Base-by-base conservation (phyloP, 2,113 vertebrate genomes). In the Misgurnus mizolepis region DNA sequence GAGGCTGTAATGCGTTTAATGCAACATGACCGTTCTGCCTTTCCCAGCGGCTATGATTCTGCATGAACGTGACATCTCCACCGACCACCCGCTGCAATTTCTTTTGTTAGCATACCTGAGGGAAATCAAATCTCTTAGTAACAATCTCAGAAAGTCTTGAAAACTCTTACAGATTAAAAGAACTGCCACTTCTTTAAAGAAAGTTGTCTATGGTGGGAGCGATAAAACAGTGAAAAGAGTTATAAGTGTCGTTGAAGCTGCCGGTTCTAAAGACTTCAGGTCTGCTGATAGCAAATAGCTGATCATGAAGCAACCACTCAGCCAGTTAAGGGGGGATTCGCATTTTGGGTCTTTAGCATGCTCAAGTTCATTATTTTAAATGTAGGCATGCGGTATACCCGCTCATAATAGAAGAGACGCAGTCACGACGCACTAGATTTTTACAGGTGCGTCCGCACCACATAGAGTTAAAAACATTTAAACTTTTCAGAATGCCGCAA, bases 1-100 rank as follows among this genome's bases (percentile, higher is more conserved):
- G 81, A 77, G 81, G 55, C 78, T 82, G 76, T 40, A 43, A 61
- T 61, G 9, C 14, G 72, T 76, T 71, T 84, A 86, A 88, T 83
- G 76, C 80, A 89, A 89, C 83, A 76, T 41, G 83, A 88, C 84
- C 73, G 61, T 64, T 85, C 75, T 75, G 79, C 83, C 80, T 83
- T 71, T 80, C 86, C 85, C 70, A 12, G n/a, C 80, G 84, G 87
- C 85, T 87, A 76, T 17, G 75, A 81, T 86, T 87, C 80, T 60
- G 66, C 73, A 80, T 85, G 68, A 85, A 85, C 62, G 27, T 79
- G 71, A 49, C 53, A 17, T 40, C 8, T 72, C 71, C 65, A 68
- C 82, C 22, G 49, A 84, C 85, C 80, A 83, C 71, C 76, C 41
- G 83, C 70, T 55, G 84, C 67, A 53, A 60, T 77, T 66, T 73